Percentiles rank a stretch among this genome's conserved stretches.
Evolutionary conservation across 1,140 invertebrate species (phyloP).

Genomic region (Drosophila paulistorum): DNA sequence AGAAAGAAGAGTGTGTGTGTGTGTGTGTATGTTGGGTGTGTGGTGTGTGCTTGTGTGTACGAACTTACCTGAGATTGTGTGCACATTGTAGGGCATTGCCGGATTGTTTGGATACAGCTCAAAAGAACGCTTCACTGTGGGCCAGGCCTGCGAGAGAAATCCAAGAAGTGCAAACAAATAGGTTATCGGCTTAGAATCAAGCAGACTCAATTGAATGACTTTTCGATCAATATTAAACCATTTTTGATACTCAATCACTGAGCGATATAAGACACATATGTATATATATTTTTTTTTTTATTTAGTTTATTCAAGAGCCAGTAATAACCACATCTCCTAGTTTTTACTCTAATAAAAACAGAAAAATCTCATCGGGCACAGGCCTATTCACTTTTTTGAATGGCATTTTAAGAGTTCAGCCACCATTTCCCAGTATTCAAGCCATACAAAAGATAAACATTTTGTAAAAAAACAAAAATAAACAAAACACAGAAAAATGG

Average conservation of each 20-base stretch:
- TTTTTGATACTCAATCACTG: too few species aligned
- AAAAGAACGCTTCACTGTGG: slow-evolving; percentile 76
- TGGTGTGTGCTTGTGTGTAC: slow-evolving; percentile 17
- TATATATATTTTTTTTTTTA: too few species aligned
- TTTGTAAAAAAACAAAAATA: slow-evolving; percentile 15
- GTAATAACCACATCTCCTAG: too few species aligned
- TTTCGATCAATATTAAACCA: not conserved
- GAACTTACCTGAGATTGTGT: slow-evolving; percentile 79
- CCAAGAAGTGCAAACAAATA: not conserved
- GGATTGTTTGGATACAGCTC: slow-evolving; percentile 64
- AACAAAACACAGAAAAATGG: not conserved
- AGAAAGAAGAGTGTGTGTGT: not conserved
- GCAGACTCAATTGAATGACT: too few species aligned
- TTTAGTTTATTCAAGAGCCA: too few species aligned
- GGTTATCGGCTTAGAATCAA: not conserved
- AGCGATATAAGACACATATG: too few species aligned
- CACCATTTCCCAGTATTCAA: slow-evolving; percentile 1
- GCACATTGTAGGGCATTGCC: slow-evolving; percentile 64
- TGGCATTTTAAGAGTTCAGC: slow-evolving; percentile 18
- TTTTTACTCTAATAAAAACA: not conserved
- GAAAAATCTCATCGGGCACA: not conserved
- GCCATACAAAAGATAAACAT: slow-evolving; percentile 47
- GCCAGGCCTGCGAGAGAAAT: slow-evolving; percentile 69
- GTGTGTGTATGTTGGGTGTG: slow-evolving; percentile 7
- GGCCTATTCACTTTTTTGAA: slow-evolving; percentile 18